Evolutionary conservation across 2,888 invertebrate species (phyloP), one percentile per base, ranked within the genome.

Genomic region (Orthosia cruda): DNA sequence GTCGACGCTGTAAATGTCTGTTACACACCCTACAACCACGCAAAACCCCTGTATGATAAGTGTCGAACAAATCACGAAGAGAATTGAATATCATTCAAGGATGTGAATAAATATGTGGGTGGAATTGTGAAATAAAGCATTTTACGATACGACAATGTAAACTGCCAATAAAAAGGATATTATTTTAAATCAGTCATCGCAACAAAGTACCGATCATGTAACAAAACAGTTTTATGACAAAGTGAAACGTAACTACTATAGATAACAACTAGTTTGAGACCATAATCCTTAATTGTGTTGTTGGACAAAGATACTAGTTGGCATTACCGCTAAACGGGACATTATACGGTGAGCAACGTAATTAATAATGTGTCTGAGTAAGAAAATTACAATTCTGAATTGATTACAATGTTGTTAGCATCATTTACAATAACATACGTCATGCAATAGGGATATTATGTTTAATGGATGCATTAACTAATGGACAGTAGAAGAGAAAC

Each of bases 121-220:
- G 76, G 70, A 81, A 78, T 81, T 88, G 85, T 76, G 71, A 80
- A 87, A 87, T 87, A 59, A 84, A 87, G 63, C 62, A 72, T 72
- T 87, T 87, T 88, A 87, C 85, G 85, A 88, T 80, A 80, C 82
- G 59, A 79, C 87, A 77, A 79, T 80, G 59, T 71, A 67, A 88
- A 79, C 71, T 74, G 77, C 74, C 76, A 75, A 76, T 88, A 88
- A 87, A 87, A 88, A 83, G 78, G 80, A 78, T 72, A 83, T 84
- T 78, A 88, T 88, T 87, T 88, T 84, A 87, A 87, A 88, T 88
- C 88, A 84, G 72, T 74, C 75, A 81, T 73, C 69, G 74, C 32
- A 81, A 85, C 78, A 76, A 83, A 82, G 77, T 75, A 79, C 82
- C 79, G 85, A 84, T 82, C 85, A 84, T 79, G 80, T 82, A 84